Evolutionary conservation across 1,140 invertebrate species (phyloP), one percentile per base, ranked within the genome.

Genomic region (Orussus abietinus): DNA sequence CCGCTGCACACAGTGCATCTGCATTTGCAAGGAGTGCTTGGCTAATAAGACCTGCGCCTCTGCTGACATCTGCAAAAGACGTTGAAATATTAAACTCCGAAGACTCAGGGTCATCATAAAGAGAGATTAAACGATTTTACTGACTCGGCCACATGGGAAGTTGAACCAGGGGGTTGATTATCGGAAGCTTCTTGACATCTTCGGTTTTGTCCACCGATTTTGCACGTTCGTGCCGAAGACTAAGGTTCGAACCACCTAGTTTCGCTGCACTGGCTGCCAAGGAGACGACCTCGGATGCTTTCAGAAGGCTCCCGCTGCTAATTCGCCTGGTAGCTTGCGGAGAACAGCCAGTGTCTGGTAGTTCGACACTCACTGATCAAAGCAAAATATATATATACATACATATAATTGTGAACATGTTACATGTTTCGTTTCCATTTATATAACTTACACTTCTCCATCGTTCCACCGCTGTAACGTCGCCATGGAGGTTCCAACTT

Each of bases 21-120:
- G 93, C 93, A 73, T 96, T 96, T 18, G 93, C 92, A 31, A 97
- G 71, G 6, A 98, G 77, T 46, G 92, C 94, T 74, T 92, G 90
- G 53, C 88, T 89, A 48, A 94, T 90, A 36, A 93, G 81, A 32
- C 87, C 85, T 30, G 84, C 81, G 43, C 83, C 82, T 36, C 77
- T 74, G 14, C 74, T 75, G 2, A 84, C 75, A 62, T 82, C 81
- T 83, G 45, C 4, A 49, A 53, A 47, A 30, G 0, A 18, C 3
- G 17, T 34, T 25, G 33, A 9, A 44, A 38, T 21, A 51, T 15
- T 6, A 13, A 22, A 13, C 5, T 22, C 12, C 9, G 17, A 5
- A 14, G 15, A 20, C 13, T 25, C 19, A 33, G n/a, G 25, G 37
- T 29, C 17, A 35, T 12, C 2, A 41, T 29, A 28, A 19, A 44